Evolutionary conservation across 2,113 vertebrate genomes (phyloP).

Genomic region (Corythaixoides concolor): DNA sequence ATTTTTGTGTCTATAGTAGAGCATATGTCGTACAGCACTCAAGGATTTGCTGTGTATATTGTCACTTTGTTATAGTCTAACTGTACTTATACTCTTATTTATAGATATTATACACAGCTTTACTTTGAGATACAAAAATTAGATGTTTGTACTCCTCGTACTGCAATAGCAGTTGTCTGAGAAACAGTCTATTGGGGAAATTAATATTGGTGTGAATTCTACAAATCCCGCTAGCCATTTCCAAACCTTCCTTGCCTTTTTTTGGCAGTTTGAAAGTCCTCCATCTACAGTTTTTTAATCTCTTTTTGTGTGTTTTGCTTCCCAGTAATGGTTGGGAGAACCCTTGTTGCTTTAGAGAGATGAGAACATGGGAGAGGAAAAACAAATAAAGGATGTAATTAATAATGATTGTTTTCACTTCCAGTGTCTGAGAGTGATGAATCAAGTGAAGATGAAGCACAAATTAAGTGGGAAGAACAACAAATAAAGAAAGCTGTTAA

Average conservation of each 20-base stretch:
- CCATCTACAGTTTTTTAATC: not conserved
- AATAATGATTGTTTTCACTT: not conserved
- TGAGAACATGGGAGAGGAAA: not conserved
- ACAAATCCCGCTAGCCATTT: not conserved
- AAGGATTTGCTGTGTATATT: not conserved
- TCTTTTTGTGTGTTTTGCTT: not conserved
- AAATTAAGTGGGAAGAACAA: conserved; percentile 88
- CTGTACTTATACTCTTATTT: not conserved
- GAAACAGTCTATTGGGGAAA: not conserved
- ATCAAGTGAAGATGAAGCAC: conserved; percentile 76
- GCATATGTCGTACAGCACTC: not conserved
- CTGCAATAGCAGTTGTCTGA: not conserved
- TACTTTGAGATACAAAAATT: not conserved
- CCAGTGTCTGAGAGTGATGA: conserved; percentile 71
- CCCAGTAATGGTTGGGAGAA: not conserved
- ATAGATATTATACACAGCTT: not conserved
- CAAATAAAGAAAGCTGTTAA: conserved; percentile 90
- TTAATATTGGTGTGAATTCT: not conserved
- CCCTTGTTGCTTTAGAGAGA: not conserved
- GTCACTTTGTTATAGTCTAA: not conserved
- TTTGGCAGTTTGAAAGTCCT: not conserved
- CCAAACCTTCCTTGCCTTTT: not conserved
- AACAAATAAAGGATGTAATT: not conserved
- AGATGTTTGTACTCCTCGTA: not conserved
- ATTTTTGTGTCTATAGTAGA: not conserved